Conservation (phyloP, 2,113 vertebrate species). For the Calidris pygmaea region DNA sequence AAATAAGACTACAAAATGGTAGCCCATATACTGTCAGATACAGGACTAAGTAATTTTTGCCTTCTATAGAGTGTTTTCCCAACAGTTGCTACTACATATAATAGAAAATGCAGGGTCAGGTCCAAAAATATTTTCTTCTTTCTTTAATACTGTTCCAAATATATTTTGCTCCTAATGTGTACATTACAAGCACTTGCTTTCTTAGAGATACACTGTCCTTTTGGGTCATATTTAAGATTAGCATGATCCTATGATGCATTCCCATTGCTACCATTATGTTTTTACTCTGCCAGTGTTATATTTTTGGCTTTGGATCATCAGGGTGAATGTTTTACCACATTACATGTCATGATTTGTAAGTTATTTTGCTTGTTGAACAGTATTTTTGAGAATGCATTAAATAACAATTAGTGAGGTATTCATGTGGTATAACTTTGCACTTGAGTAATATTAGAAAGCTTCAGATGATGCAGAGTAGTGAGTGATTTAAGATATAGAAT, state of each 20-base stretch:
- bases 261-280: background rate
- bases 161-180: background rate
- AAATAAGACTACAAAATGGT: background rate
- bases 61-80: background rate
- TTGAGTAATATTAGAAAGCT: background rate
- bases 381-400: background rate
- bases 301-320: background rate
- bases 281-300: background rate
- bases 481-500: background rate
- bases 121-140: background rate
- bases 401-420: background rate
- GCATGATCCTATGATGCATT: background rate
- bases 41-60: background rate
- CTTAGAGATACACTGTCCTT: background rate
- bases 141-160: background rate
- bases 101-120: background rate
- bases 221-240: background rate
- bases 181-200: background rate
- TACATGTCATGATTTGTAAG: background rate
- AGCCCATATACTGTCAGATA: background rate
- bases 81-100: background rate
- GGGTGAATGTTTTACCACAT: background rate
- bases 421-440: background rate
- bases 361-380: background rate
- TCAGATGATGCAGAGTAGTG: background rate